Evolutionary conservation across 2,888 invertebrate species (phyloP).

Genomic region (Cheilosia impressa): DNA sequence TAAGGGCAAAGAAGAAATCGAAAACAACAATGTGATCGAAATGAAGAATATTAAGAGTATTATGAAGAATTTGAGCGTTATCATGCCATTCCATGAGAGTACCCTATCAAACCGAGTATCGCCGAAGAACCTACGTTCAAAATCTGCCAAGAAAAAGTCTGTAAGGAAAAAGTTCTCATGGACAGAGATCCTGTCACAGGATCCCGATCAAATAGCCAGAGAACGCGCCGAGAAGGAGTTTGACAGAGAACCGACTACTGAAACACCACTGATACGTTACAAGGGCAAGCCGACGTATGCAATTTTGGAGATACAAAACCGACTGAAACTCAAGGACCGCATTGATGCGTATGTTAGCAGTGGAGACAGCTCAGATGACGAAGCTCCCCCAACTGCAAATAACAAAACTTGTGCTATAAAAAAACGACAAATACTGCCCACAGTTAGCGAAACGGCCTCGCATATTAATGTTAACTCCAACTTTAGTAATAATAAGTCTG

Average conservation of each 20-base stretch:
- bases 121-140: slow-evolving; percentile 87
- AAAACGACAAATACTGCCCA: slow-evolving; percentile 41
- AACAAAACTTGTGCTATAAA: slow-evolving; percentile 37
- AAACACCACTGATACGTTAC: slow-evolving; percentile 78
- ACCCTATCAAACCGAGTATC: slow-evolving; percentile 84
- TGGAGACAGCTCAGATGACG: slow-evolving; percentile 64
- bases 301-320: slow-evolving; percentile 81
- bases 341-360: slow-evolving; percentile 77
- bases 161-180: slow-evolving; percentile 82
- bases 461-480: slow-evolving; percentile 61
- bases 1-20: slow-evolving; percentile 80
- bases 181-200: slow-evolving; percentile 83
- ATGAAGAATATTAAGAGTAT: slow-evolving; percentile 83
- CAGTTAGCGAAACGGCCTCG: slow-evolving; percentile 25
- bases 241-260: slow-evolving; percentile 81
- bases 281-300: slow-evolving; percentile 83
- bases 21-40: slow-evolving; percentile 83
- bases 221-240: slow-evolving; percentile 83
- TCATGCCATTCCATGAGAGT: slow-evolving; percentile 82
- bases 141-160: slow-evolving; percentile 81
- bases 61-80: slow-evolving; percentile 79
- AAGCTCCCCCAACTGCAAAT: slow-evolving; percentile 22
- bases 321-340: slow-evolving; percentile 80
- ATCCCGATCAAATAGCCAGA: slow-evolving; percentile 84
- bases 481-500: slow-evolving; percentile 48